Evolutionary conservation across 2,797 vertebrate genomes (phyloP), one percentile per base, ranked within the genome.

Genomic region (Enteromius trimaculatus): DNA sequence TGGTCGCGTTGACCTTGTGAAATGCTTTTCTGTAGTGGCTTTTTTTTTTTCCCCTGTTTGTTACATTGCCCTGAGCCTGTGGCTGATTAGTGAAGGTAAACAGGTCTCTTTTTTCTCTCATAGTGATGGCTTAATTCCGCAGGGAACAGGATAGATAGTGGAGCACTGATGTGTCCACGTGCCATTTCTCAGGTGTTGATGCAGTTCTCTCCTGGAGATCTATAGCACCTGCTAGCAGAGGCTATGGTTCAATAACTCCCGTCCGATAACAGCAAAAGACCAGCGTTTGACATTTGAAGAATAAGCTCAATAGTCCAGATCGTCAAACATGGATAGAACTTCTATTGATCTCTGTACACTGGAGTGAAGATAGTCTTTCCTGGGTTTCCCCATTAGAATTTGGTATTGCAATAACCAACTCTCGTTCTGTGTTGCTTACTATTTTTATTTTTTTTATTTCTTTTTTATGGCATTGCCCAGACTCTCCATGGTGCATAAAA

Each of bases 211-310:
- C 65, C 42, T 49, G 60, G 66, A 82, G 75, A 79, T 84, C 76
- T 82, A 87, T 82, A 75, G 79, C 80, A 86, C 86, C 84, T 69
- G 82, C 66, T 79, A 84, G 84, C 82, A 81, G 37, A 58, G 71
- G 58, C 85, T 84, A 77, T 77, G 79, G 87, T 84, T 89, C 88
- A 78, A 89, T 89, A 87, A 71, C 79, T 81, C 62, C 81, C 19
- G 34, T 81, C 85, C 76, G 82, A 87, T 88, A 88, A 88, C 88
- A 77, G 82, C 77, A 83, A 88, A 88, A 88, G 85, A 89, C 86
- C 88, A 88, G 77, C 77, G 31, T 71, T 84, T 89, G 88, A 87
- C 88, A 89, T 89, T 88, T 89, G 87, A 86, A 89, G 83, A 86
- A 87, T 84, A 77, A 80, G 85, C 84, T 80, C 77, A 83, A 88